A percentile compares a stretch with the other conserved stretches of the same genome.
Evolutionary conservation across 2,113 vertebrate species (phyloP).

Genomic region (Siniperca chuatsi): DNA sequence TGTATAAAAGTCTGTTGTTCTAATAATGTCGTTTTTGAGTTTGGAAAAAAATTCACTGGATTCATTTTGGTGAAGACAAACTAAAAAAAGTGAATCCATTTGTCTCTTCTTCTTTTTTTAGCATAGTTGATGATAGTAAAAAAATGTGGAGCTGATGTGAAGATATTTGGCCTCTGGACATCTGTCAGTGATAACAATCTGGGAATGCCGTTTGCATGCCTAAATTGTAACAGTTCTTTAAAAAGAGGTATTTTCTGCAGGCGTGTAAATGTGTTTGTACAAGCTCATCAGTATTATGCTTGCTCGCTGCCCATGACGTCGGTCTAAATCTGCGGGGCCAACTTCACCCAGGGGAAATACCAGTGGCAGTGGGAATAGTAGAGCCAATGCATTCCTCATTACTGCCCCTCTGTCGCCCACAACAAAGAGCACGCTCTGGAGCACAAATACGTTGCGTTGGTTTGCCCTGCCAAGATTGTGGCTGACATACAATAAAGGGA

Average conservation of each 20-base stretch:
- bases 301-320: conserved; percentile 61
- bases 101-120: no score
- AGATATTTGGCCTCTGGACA: no score
- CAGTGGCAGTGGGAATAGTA: conserved; percentile 68
- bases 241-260: conserved; percentile 39
- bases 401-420: conserved; percentile 79
- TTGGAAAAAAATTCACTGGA: no score
- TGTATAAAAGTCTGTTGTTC: background rate
- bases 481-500: conserved; percentile 23
- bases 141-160: no score
- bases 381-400: conserved; percentile 78
- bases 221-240: no score
- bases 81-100: no score
- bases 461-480: conserved; percentile 35
- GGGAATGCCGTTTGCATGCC: no score
- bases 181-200: no score
- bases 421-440: conserved; percentile 62
- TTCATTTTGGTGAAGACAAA: no score
- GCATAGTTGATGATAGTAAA: no score
- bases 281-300: conserved; percentile 58
- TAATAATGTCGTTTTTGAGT: no score
- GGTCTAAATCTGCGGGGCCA: conserved; percentile 60
- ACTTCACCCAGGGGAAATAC: conserved; percentile 68
- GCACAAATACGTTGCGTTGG: conserved; percentile 48
- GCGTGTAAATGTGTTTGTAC: conserved; percentile 65